Evolutionary conservation across 2,797 vertebrate genomes (phyloP).

Genomic region (Limnodromus scolopaceus): DNA sequence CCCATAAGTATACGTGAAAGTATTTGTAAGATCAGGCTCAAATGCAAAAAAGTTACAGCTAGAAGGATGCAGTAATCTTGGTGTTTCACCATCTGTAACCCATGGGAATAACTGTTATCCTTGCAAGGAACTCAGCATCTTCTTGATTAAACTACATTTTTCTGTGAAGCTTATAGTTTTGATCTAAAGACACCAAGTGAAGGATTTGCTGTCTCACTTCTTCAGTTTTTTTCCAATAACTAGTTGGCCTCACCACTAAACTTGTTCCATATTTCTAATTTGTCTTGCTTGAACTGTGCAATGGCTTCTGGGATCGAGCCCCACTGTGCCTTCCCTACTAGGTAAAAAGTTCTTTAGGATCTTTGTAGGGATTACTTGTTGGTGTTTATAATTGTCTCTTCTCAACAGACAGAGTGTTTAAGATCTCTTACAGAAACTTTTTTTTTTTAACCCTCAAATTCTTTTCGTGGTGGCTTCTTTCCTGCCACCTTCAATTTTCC

Average conservation of each 20-base stretch:
- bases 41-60: neutral
- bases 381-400: neutral
- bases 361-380: neutral
- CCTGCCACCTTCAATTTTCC: neutral
- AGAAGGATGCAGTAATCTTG: neutral
- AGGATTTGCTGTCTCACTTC: neutral
- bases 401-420: neutral
- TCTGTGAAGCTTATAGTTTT: neutral
- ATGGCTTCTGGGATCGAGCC: neutral
- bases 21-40: neutral
- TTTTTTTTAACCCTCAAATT: neutral
- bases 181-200: neutral
- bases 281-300: neutral
- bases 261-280: neutral
- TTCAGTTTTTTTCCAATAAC: neutral
- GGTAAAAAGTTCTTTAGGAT: neutral
- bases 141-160: neutral
- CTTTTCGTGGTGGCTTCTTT: neutral
- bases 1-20: neutral
- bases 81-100: neutral
- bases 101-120: neutral
- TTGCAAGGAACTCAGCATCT: neutral
- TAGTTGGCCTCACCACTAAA: neutral
- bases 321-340: neutral
- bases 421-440: neutral